These are phyloP conservation scores for Invenusta paracnida DNA, from an alignment of 2,888 invertebrate species.

Conservation along the genomic window DNA sequence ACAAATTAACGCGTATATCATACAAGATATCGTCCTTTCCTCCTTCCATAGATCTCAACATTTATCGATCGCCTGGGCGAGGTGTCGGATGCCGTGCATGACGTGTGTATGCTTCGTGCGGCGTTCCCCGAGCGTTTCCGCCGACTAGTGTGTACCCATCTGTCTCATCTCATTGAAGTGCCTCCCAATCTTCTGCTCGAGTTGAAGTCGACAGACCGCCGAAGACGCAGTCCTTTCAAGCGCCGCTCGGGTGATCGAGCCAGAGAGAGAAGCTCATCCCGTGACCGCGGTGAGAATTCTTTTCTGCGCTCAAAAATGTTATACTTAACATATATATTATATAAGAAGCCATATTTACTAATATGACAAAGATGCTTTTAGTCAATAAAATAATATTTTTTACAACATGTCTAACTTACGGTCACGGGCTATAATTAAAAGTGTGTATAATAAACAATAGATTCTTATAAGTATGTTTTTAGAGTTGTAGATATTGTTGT, in stretches of 20 bases:
- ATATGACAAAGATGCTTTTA: too few relatives aligned
- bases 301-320: not conserved
- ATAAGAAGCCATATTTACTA: too few relatives aligned
- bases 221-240: not conserved
- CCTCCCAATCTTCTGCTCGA: not conserved
- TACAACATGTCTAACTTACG: too few relatives aligned
- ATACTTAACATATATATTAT: too few relatives aligned
- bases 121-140: not conserved
- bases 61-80: constrained; percentile 14
- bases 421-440: not conserved
- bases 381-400: too few relatives aligned
- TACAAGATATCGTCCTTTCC: too few relatives aligned
- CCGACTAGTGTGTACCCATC: constrained; percentile 1
- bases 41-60: not conserved
- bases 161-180: constrained; percentile 17
- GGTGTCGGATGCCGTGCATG: constrained; percentile 7
- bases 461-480: too few relatives aligned
- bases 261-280: not conserved
- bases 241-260: not conserved
- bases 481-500: too few relatives aligned
- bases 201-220: not conserved
- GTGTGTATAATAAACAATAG: too few relatives aligned
- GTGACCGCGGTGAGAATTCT: not conserved
- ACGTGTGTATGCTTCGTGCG: not conserved
- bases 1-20: too few relatives aligned